Percentiles rank a stretch among this genome's conserved stretches.
These are phyloP conservation scores for Scaptomyza reducta DNA, from an alignment of 2,888 invertebrate species.

Conservation along the genomic window DNA sequence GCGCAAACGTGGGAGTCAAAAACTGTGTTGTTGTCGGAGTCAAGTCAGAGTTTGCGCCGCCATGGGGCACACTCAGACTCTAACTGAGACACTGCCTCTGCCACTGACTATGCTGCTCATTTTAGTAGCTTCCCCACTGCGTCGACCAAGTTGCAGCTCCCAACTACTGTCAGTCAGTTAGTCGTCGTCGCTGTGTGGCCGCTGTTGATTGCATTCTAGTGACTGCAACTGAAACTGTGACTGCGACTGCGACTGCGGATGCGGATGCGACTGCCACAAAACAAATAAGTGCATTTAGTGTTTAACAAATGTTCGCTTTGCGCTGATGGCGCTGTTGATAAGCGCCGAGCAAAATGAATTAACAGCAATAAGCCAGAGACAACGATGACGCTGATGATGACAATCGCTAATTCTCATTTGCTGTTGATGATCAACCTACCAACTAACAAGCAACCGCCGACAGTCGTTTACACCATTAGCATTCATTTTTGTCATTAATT, in stretches of 20 bases:
- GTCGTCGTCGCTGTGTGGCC: slow-evolving; percentile 54
- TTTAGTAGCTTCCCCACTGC: slow-evolving; percentile 79
- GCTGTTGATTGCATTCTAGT: slow-evolving; percentile 63
- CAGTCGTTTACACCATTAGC: slow-evolving; percentile 33
- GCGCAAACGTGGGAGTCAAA: slow-evolving; percentile 76
- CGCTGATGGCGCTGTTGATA: slow-evolving; percentile 76
- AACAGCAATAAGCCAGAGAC: slow-evolving; percentile 57
- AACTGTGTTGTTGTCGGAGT: slow-evolving; percentile 33
- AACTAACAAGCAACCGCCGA: slow-evolving; percentile 12
- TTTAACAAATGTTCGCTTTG: slow-evolving; percentile 79
- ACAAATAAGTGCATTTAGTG: slow-evolving; percentile 81
- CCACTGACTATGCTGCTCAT: slow-evolving; percentile 55
- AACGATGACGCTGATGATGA: slow-evolving; percentile 50
- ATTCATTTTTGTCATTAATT: slow-evolving; percentile 37
- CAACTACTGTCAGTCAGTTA: slow-evolving; percentile 69
- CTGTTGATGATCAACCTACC: slow-evolving; percentile 27
- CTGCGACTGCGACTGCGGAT: slow-evolving; percentile 32
- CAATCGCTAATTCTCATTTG: slow-evolving; percentile 32
- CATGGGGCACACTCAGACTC: slow-evolving; percentile 25
- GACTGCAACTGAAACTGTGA: slow-evolving; percentile 19
- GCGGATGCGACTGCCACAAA: slow-evolving; percentile 50
- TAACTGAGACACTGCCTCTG: slow-evolving; percentile 23
- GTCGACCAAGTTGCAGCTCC: slow-evolving; percentile 45
- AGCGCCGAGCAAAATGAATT: slow-evolving; percentile 69
- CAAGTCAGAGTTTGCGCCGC: slow-evolving; percentile 36